Base-by-base conservation (phyloP, 2,113 vertebrate genomes). In the Mastomys coucha region DNA sequence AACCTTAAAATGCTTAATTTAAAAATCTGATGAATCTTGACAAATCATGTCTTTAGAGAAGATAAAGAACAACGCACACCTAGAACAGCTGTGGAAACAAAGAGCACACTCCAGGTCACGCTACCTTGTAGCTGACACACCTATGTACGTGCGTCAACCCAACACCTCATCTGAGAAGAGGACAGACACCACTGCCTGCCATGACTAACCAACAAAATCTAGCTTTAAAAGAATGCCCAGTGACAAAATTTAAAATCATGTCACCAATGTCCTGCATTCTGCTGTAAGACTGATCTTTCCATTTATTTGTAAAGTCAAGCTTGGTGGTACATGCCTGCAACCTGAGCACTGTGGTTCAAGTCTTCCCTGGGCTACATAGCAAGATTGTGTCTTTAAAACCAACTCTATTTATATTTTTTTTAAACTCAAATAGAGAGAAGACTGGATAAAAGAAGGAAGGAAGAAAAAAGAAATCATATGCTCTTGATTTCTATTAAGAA, bases 1-100 rank as follows among this genome's bases (percentile, higher is more conserved):
- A 67, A 58, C 56, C 10, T 85, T 88, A 80, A 76, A 75, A 92
- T 28, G 9, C 60, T 45, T 80, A 13, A 88, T 82, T 93, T 70
- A 58, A 93, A 97, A 97, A 80, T 84, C 76, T 92, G 63, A 91
- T 19, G 76, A 72, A 76, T 31, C 7, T 81, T 81, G 58, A 60
- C 22, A 22, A 82, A 85, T 53, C 45, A 26, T 84, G 92, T 96
- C 70, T 90, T 67, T 24, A 88, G 42, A 85, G 49, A 67, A 78
- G 72, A 42, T 63, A 80, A 89, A 13, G 4, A 91, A 80, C 33
- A 93, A 82, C 17, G 28, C 9, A 20, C 56, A n/a, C 36, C 31
- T 70, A 51, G 53, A 17, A 85, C 31, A 88, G 17, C 70, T 49
- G 20, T 65, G 72, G 93, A 72, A n/a, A n/a, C n/a, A n/a, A n/a